Evolutionary conservation across 2,113 vertebrate species (phyloP).

Genomic region (Charadrius vociferus): DNA sequence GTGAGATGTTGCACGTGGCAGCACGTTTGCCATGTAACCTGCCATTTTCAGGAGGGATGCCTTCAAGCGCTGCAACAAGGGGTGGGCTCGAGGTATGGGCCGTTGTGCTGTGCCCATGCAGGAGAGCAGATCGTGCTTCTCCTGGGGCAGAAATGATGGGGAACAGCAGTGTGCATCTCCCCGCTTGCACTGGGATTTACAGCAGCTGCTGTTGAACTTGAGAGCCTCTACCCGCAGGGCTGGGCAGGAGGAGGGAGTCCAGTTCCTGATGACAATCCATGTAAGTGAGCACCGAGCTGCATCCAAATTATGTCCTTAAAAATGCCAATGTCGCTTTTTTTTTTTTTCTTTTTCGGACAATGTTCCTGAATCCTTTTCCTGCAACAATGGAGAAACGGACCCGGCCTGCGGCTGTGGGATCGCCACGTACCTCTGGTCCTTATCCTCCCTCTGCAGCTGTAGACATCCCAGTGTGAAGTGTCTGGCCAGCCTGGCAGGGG

Average conservation of each 20-base stretch:
- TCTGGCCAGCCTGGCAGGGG: not conserved
- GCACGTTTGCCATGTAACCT: not conserved
- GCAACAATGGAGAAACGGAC: not conserved
- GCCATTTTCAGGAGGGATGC: not conserved
- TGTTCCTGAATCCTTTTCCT: not conserved
- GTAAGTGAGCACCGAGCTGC: not conserved
- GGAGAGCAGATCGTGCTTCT: not conserved
- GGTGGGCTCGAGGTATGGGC: not conserved
- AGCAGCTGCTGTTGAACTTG: not conserved
- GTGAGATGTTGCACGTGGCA: fast-evolving
- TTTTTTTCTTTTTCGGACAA: not conserved
- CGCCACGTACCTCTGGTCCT: not conserved
- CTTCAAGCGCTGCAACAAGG: not conserved
- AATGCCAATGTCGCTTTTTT: not conserved
- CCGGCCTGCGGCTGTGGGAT: fast-evolving
- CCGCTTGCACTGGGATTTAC: fast-evolving
- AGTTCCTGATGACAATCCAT: not conserved
- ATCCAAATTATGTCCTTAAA: not conserved
- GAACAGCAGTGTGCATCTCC: not conserved
- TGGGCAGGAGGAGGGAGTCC: not conserved
- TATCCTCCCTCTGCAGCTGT: not conserved
- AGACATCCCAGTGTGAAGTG: not conserved
- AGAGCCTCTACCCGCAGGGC: fast-evolving
- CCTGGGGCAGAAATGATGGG: not conserved
- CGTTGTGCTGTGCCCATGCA: not conserved